phyloP scores from a whole-genome alignment of 2,888 invertebrate species.

The Hermaeophaga mercurialis region DNA sequence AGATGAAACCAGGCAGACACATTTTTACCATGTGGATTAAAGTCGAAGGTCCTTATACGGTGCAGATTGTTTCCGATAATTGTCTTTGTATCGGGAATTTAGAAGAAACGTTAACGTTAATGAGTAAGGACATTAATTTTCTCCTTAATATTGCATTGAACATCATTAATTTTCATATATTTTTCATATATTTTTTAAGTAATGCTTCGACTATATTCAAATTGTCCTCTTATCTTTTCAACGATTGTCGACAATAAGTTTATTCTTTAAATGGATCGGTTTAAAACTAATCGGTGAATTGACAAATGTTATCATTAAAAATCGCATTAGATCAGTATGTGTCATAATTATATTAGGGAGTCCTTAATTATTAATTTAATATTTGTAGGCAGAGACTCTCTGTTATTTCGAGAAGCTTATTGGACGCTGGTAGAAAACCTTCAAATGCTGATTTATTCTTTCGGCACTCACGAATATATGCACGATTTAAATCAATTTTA shows the following conservation, averaged over 20 bases:
- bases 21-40: conserved; percentile 47
- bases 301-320: too few species aligned
- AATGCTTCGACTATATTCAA: too few species aligned
- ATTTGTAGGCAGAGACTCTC: conserved; percentile 46
- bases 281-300: too few species aligned
- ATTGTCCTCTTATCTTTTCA: too few species aligned
- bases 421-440: conserved; percentile 46
- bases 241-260: too few species aligned
- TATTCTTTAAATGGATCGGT: too few species aligned
- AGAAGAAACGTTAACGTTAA: conserved; percentile 45
- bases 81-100: conserved; percentile 42
- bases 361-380: too few species aligned
- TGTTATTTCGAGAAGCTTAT: conserved; percentile 43
- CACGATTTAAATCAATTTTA: conserved; percentile 42
- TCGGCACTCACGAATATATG: conserved; percentile 45
- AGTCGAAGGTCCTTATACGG: conserved; percentile 43
- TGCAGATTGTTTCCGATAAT: conserved; percentile 46
- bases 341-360: too few species aligned
- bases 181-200: too few species aligned
- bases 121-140: conserved; percentile 38
- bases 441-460: conserved; percentile 48
- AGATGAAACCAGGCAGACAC: conserved; percentile 42
- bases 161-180: too few species aligned
- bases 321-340: too few species aligned
- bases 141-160: too few species aligned